Evolutionary conservation across 2,113 vertebrate genomes (phyloP).

Genomic region (Ascaphus truei): DNA sequence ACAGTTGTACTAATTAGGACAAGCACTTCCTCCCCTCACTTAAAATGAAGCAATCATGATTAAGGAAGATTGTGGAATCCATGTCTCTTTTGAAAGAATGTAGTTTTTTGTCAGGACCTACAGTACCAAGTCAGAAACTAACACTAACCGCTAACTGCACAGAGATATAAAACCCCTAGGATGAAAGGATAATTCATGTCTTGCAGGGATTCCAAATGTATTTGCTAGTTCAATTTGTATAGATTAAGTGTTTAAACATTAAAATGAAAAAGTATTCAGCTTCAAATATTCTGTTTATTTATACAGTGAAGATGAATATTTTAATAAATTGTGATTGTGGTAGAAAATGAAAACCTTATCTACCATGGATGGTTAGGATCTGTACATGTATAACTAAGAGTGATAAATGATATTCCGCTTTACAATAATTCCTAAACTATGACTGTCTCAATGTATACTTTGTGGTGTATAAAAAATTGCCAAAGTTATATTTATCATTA

Average conservation of each 20-base stretch:
- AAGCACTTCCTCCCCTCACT: neutral
- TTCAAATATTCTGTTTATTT: no score
- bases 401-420: neutral
- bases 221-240: no score
- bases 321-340: neutral
- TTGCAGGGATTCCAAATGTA: no score
- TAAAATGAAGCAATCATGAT: neutral
- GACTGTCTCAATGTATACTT: neutral
- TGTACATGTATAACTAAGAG: neutral
- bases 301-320: neutral
- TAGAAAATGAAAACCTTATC: neutral
- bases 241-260: no score
- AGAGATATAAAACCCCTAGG: no score
- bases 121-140: no score
- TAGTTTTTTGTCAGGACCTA: no score
- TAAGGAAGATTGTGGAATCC: no score
- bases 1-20: neutral
- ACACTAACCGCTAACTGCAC: no score
- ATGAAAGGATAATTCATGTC: no score
- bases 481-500: neutral
- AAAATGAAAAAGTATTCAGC: no score
- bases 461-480: neutral
- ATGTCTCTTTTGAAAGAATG: no score
- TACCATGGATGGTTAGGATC: neutral
- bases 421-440: neutral